Conservation (phyloP, 2,888 invertebrate genomes). For the Ferrisia virgata region DNA sequence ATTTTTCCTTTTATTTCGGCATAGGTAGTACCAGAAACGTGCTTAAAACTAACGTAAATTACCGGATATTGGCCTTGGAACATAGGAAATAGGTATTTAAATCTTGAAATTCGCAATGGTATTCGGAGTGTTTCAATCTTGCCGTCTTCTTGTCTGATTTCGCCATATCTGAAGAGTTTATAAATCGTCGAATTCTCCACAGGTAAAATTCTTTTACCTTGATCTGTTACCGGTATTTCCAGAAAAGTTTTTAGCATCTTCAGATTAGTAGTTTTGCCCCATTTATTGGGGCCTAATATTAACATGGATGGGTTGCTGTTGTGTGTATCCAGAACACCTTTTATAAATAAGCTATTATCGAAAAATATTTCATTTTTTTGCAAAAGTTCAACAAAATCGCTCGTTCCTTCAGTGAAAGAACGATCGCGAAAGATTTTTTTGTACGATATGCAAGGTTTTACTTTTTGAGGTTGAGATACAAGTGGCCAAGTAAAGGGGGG, state of each 20-base stretch:
- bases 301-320: not conserved
- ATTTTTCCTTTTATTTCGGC: not conserved
- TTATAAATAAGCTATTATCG: not conserved
- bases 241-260: not conserved
- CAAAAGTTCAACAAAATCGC: not conserved
- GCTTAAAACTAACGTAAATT: constrained; percentile 23
- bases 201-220: not conserved
- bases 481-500: not conserved
- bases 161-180: not conserved
- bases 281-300: not conserved
- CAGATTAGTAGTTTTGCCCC: not conserved
- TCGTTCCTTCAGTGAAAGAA: not conserved
- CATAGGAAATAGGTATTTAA: not conserved
- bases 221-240: not conserved
- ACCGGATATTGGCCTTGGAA: not conserved
- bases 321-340: not conserved
- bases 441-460: not conserved
- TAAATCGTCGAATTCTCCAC: not conserved
- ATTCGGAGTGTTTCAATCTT: not conserved
- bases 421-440: not conserved
- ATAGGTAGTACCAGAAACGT: not conserved
- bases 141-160: not conserved
- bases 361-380: not conserved
- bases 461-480: not conserved
- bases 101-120: not conserved